Conservation (phyloP, 2,113 vertebrate species). For the Eleginops maclovinus region DNA sequence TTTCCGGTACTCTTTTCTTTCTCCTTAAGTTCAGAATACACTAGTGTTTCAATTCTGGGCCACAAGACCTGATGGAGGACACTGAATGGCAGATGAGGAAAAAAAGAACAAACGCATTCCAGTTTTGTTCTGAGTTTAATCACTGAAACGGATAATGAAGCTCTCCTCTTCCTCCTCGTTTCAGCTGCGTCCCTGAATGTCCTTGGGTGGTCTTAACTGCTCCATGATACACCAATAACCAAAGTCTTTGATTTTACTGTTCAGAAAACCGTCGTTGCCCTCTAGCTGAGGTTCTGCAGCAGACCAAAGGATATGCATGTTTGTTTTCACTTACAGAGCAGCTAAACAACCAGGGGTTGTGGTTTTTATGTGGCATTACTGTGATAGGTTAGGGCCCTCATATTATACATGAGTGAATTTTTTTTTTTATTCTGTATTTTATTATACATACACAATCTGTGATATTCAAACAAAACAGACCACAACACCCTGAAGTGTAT, state of each 20-base stretch:
- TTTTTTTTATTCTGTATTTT: constrained; percentile 20
- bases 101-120: constrained; percentile 60
- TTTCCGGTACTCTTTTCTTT: neutral
- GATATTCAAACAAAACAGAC: constrained; percentile 67
- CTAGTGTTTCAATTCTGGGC: neutral
- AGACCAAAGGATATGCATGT: constrained; percentile 75
- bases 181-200: constrained; percentile 82
- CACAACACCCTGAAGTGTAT: constrained; percentile 74
- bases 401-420: constrained; percentile 55
- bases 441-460: constrained; percentile 67
- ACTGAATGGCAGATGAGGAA: constrained; percentile 33
- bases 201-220: constrained; percentile 69
- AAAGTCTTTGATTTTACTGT: constrained; percentile 56
- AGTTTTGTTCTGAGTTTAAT: constrained; percentile 83
- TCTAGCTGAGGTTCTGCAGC: constrained; percentile 65
- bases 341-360: constrained; percentile 65
- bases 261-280: constrained; percentile 31
- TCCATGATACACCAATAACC: constrained; percentile 62
- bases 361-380: constrained; percentile 59
- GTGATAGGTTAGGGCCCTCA: constrained; percentile 61
- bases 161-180: constrained; percentile 72
- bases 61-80: neutral
- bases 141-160: constrained; percentile 82
- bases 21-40: neutral
- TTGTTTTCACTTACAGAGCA: constrained; percentile 68